Percentiles rank a stretch among this genome's conserved stretches.
These are phyloP conservation scores for Zeuzera pyrina DNA, from an alignment of 2,888 invertebrate species.

Conservation along the genomic window DNA sequence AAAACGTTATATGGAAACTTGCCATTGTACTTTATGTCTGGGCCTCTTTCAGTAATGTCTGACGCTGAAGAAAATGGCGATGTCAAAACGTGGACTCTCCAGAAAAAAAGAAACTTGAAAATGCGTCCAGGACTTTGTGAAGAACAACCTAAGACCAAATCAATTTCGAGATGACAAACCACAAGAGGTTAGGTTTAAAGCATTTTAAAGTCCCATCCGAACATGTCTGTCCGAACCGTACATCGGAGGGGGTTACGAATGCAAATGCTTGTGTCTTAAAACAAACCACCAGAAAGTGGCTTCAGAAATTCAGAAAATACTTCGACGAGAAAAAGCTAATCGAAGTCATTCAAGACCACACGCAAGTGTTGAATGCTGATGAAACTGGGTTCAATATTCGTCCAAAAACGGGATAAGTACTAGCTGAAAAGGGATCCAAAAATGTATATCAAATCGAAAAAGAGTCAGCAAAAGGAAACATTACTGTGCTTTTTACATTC, in stretches of 20 bases:
- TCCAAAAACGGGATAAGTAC: constrained; percentile 10
- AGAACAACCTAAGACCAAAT: too few species aligned
- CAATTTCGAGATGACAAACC: too few species aligned
- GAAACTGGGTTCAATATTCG: constrained; percentile 11
- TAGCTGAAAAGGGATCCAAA: constrained; percentile 11
- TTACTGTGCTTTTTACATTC: constrained; percentile 5
- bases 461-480: constrained; percentile 7
- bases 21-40: too few species aligned
- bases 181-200: too few species aligned
- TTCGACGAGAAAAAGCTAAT: background rate
- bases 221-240: too few species aligned
- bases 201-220: too few species aligned
- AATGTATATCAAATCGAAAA: constrained; percentile 13
- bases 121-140: too few species aligned
- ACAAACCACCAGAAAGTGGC: constrained; percentile 16
- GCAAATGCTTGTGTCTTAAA: constrained; percentile 17
- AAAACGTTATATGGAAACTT: too few species aligned
- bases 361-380: constrained; percentile 4
- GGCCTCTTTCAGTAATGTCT: too few species aligned
- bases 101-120: too few species aligned
- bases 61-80: too few species aligned
- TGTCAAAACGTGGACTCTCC: too few species aligned
- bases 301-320: constrained; percentile 7
- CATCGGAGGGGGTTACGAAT: constrained; percentile 14
- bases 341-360: constrained; percentile 1